These are phyloP conservation scores for Calidris pygmaea DNA, from an alignment of 2,113 vertebrate species.

Conservation along the genomic window DNA sequence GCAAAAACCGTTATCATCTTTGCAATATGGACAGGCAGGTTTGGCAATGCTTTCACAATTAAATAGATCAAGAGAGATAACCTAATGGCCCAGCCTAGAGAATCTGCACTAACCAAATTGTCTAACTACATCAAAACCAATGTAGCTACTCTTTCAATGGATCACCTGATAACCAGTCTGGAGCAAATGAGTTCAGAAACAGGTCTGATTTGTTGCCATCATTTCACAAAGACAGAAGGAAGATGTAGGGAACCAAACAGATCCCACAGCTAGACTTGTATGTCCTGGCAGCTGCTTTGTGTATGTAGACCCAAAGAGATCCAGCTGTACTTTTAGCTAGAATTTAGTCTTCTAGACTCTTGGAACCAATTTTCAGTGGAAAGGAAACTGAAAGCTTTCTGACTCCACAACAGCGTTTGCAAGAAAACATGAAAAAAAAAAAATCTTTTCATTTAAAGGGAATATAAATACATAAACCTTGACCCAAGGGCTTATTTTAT, in stretches of 20 bases:
- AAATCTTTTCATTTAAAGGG: background rate
- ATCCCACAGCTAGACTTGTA: background rate
- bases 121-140: background rate
- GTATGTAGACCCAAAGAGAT: background rate
- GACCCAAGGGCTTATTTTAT: background rate
- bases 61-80: background rate
- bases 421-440: background rate
- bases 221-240: background rate
- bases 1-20: background rate
- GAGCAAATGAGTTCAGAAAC: background rate
- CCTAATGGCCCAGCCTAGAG: background rate
- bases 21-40: background rate
- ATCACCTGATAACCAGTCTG: background rate
- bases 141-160: background rate
- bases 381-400: background rate
- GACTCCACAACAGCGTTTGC: background rate
- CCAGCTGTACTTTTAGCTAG: background rate
- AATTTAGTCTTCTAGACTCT: background rate
- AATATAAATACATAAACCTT: background rate
- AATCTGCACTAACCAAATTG: background rate
- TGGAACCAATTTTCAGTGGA: background rate
- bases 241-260: background rate
- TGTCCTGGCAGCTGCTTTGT: background rate
- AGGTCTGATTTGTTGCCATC: background rate
- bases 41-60: background rate